Base-by-base conservation (phyloP, 2,888 invertebrate species). In the Lycaena phlaeas region DNA sequence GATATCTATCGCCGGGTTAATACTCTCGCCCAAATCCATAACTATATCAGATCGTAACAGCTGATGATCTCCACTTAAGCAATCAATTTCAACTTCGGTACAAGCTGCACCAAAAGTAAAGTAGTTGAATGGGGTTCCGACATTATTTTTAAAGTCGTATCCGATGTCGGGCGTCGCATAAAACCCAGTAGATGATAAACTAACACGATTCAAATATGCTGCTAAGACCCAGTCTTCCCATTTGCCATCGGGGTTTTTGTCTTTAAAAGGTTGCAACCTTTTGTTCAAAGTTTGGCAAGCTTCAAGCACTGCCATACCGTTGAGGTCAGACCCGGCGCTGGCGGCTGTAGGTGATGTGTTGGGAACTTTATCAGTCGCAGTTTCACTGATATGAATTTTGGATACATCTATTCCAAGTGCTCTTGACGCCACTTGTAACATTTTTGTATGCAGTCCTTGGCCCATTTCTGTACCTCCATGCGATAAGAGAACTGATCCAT, bases 401-500 rank as follows among this genome's bases (percentile, higher is more conserved):
- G 90, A 88, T 0, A 87, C 65, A 2, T 92, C 88, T 22, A 94
- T 88, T 37, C 87, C 90, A 9, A 96, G 76, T 0, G 86, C 87
- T 46, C 90, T 86, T 30, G 94, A 92, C 2, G 95, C 94, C 7
- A 95, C 90, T 87, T 97, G 97, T 40, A 95, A 90, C 92, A 97
- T 95, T 86, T 98, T 98, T 0, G 95, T 98, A 64, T 97, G 94
- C 3, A 98, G 81, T 1, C 98, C 98, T 79, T 98, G 98, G 0
- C 98, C 98, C 92, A 98, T 97, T 86, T 98, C 98, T 5, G 93
- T 92, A n/a, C 97, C 97, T 22, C 95, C 96, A 64, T 96, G 96
- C 1, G 92, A 89, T 11, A 98, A 57, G 7, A 97, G 82, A 2
- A 98, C 94, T 0, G 96, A 95, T 1, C 96, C 97, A 68, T 95